A percentile compares a stretch with the other conserved stretches of the same genome.
These are phyloP conservation scores for Coleophora deauratella DNA, from an alignment of 2,888 invertebrate species.

Conservation along the genomic window DNA sequence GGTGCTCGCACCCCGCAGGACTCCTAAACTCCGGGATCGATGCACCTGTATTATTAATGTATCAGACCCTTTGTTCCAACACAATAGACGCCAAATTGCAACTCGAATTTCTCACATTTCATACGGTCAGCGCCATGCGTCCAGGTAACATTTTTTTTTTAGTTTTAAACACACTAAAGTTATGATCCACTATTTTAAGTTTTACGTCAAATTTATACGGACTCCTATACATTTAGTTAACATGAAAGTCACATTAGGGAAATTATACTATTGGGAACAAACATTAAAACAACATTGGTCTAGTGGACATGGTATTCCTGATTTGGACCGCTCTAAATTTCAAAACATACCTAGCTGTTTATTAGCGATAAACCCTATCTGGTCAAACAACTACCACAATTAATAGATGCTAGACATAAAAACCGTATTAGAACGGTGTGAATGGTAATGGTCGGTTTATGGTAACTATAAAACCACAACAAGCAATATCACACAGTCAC, in stretches of 20 bases:
- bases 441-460: constrained; percentile 56
- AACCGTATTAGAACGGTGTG: constrained; percentile 56
- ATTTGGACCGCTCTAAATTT: constrained; percentile 19
- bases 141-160: constrained; percentile 48
- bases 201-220: constrained; percentile 16
- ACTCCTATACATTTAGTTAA: constrained; percentile 7
- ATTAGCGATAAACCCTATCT: constrained; percentile 44
- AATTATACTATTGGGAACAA: constrained; percentile 1
- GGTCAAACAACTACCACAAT: constrained; percentile 50
- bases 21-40: constrained; percentile 43
- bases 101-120: constrained; percentile 57
- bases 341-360: constrained; percentile 32
- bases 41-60: constrained; percentile 70
- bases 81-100: constrained; percentile 70
- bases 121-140: constrained; percentile 32
- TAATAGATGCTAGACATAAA: constrained; percentile 52
- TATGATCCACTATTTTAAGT: constrained; percentile 24
- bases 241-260: constrained; percentile 6
- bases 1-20: constrained; percentile 21
- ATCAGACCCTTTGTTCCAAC: constrained; percentile 62
- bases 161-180: constrained; percentile 13
- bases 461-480: constrained; percentile 48
- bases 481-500: constrained; percentile 43
- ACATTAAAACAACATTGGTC: constrained; percentile 4
- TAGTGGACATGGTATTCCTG: constrained; percentile 17